Evolutionary conservation across 2,888 invertebrate species (phyloP).

Genomic region (Archips xylosteana): DNA sequence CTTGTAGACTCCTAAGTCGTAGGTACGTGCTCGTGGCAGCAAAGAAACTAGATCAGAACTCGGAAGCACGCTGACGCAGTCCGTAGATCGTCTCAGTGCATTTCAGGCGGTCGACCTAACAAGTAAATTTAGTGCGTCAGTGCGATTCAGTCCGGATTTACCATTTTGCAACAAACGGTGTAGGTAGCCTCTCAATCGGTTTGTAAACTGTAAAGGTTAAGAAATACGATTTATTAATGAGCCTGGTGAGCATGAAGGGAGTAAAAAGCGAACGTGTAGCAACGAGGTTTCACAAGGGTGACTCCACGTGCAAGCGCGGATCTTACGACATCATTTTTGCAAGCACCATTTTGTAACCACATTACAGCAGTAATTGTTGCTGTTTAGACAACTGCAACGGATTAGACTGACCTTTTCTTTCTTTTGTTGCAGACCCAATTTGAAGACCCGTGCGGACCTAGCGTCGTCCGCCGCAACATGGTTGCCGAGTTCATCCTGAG

Average conservation of each 20-base stretch:
- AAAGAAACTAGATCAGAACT: constrained; percentile 16
- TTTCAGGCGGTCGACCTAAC: not conserved
- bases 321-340: constrained; percentile 77
- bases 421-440: constrained; percentile 80
- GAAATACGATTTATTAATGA: constrained; percentile 73
- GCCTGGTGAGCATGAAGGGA: constrained; percentile 72
- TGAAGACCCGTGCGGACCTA: constrained; percentile 80
- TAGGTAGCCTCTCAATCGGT: constrained; percentile 65
- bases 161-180: constrained; percentile 72
- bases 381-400: constrained; percentile 64
- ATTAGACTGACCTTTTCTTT: constrained; percentile 65
- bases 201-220: constrained; percentile 64
- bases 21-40: not conserved
- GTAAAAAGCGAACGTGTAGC: constrained; percentile 72
- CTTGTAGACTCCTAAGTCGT: not conserved
- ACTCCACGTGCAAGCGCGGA: constrained; percentile 70
- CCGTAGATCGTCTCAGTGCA: not conserved
- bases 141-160: constrained; percentile 49
- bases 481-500: constrained; percentile 94
- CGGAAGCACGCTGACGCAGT: not conserved
- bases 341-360: constrained; percentile 70
- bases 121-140: not conserved
- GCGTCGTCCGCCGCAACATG: constrained; percentile 90
- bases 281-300: constrained; percentile 75
- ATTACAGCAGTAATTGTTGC: constrained; percentile 45